Evolutionary conservation across 2,113 vertebrate species (phyloP).

Genomic region (Gulo gulo): DNA sequence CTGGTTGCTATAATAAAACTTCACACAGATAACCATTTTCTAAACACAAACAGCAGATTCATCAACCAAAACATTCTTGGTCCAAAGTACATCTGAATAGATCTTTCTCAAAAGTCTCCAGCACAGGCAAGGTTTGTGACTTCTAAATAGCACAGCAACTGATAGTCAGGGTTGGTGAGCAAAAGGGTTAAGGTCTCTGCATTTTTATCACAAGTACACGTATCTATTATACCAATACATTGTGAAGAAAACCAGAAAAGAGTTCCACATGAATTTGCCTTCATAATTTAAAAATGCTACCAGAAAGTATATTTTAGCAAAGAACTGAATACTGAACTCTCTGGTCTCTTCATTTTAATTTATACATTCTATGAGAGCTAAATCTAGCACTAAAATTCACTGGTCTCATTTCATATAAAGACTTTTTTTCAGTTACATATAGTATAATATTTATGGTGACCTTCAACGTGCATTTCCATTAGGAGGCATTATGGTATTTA

Average conservation of each 20-base stretch:
- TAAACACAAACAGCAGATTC: not conserved
- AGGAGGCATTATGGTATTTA: not conserved
- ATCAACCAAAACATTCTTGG: not conserved
- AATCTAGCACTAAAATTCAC: not conserved
- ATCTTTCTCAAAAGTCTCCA: constrained; percentile 25
- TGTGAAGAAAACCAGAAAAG: not conserved
- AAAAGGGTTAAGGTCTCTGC: not conserved
- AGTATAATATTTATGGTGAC: not conserved
- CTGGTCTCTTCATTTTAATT: not conserved
- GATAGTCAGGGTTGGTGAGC: not conserved
- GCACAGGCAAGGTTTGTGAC: not conserved
- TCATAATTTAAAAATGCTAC: not conserved
- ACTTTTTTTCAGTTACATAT: not conserved
- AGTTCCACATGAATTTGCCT: not conserved
- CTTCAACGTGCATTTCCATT: not conserved
- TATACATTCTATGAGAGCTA: not conserved
- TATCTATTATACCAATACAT: not conserved
- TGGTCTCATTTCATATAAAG: not conserved
- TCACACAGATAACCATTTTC: constrained; percentile 13
- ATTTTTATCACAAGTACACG: not conserved
- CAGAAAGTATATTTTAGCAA: not conserved
- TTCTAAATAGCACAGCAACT: not conserved
- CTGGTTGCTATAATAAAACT: not conserved
- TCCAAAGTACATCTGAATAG: not conserved
- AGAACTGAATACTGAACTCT: not conserved